Evolutionary conservation across 2,888 invertebrate genomes (phyloP).

Genomic region (Byasa hedistus): DNA sequence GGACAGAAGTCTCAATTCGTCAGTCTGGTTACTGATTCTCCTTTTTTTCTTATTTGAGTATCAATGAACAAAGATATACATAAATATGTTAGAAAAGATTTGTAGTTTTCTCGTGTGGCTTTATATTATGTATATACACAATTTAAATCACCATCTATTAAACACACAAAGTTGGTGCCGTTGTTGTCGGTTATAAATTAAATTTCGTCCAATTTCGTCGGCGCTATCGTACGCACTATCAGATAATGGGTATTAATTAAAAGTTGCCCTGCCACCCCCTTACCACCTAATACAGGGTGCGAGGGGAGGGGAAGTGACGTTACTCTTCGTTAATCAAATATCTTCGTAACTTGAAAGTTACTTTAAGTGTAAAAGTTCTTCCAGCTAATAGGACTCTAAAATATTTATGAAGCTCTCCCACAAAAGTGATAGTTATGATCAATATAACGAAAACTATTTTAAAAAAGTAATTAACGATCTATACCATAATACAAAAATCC

Average conservation of each 20-base stretch:
- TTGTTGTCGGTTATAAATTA: constrained; percentile 33
- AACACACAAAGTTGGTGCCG: constrained; percentile 1
- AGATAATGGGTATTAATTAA: constrained; percentile 53
- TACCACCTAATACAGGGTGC: constrained; percentile 6
- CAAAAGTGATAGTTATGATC: too few species aligned
- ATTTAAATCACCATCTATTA: background rate
- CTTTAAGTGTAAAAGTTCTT: background rate
- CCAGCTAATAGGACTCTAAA: background rate
- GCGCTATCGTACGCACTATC: constrained; percentile 37
- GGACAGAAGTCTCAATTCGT: too few species aligned
- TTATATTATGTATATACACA: too few species aligned
- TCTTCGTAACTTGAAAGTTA: constrained; percentile 15
- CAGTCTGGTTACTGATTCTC: too few species aligned
- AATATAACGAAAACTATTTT: background rate
- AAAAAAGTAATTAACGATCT: background rate
- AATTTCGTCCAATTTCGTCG: constrained; percentile 31
- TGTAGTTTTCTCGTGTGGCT: too few species aligned
- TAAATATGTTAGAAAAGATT: too few species aligned
- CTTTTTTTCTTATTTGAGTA: too few species aligned
- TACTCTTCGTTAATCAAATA: constrained; percentile 23
- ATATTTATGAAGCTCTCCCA: background rate
- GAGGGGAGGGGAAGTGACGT: constrained; percentile 14
- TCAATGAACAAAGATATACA: too few species aligned
- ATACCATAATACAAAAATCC: too few species aligned
- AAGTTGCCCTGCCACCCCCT: constrained; percentile 30